Evolutionary conservation across 2,797 vertebrate species (phyloP).

Genomic region (Philypnodon macrostomus): DNA sequence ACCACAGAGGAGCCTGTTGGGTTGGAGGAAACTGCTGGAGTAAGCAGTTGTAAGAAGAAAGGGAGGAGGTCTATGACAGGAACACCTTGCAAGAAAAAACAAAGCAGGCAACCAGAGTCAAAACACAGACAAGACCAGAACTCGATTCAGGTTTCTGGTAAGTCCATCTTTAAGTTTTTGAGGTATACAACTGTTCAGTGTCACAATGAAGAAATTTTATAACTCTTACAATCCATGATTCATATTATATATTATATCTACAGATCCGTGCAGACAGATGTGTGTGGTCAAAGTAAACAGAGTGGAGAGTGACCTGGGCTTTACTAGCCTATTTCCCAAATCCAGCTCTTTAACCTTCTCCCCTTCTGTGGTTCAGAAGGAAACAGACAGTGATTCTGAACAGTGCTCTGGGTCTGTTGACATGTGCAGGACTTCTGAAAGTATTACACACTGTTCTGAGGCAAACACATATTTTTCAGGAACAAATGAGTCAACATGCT

Average conservation of each 20-base stretch:
- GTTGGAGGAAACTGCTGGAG: conserved; percentile 56
- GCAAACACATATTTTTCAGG: conserved; percentile 22
- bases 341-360: conserved; percentile 21
- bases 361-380: conserved; percentile 33
- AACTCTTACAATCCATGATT: neutral
- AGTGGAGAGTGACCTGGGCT: conserved; percentile 66
- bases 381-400: conserved; percentile 34
- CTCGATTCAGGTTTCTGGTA: conserved; percentile 77
- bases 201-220: neutral
- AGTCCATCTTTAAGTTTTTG: conserved; percentile 42
- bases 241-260: conserved; percentile 12
- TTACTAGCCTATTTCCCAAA: conserved; percentile 41
- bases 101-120: conserved; percentile 54
- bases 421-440: conserved; percentile 34
- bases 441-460: conserved; percentile 34
- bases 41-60: conserved; percentile 59
- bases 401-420: conserved; percentile 39
- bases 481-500: conserved; percentile 35
- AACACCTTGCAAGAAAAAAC: conserved; percentile 53
- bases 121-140: conserved; percentile 69
- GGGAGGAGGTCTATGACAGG: conserved; percentile 63
- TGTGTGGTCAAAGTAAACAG: conserved; percentile 81
- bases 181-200: neutral
- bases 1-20: conserved; percentile 76
- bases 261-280: conserved; percentile 77